phyloP scores from a whole-genome alignment of 2,113 vertebrate genomes.

The Sakesphorus luctuosus region DNA sequence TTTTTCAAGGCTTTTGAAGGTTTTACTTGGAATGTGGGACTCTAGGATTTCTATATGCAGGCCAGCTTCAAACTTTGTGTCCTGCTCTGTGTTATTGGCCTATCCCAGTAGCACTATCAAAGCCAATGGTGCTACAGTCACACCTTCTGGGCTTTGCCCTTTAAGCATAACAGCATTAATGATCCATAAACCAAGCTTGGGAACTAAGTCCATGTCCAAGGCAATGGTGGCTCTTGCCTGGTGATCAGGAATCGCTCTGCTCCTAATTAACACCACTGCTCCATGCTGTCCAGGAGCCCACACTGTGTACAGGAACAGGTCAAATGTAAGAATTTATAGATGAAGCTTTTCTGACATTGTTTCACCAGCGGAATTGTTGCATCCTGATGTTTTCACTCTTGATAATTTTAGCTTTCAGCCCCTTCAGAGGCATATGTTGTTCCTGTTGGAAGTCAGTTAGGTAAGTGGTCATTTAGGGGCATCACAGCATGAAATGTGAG shows the following conservation, averaged over 20 bases:
- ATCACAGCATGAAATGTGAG: rapidly evolving
- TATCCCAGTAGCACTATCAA: not conserved
- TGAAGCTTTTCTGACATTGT: not conserved
- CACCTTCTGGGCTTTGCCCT: not conserved
- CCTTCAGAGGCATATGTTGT: not conserved
- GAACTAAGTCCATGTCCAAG: not conserved
- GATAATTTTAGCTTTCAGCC: not conserved
- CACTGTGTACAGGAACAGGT: rapidly evolving
- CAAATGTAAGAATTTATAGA: not conserved
- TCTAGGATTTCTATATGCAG: not conserved
- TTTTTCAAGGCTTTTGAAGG: not conserved
- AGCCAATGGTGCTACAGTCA: not conserved
- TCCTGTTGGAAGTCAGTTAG: not conserved
- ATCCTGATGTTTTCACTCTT: not conserved
- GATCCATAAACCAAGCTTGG: not conserved
- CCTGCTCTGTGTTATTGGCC: not conserved
- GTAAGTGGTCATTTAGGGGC: not conserved
- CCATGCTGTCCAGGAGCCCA: not conserved
- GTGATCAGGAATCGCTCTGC: not conserved
- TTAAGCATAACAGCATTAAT: not conserved
- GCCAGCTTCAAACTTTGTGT: not conserved
- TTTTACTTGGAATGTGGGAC: not conserved
- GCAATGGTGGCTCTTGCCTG: not conserved
- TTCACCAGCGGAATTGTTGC: rapidly evolving
- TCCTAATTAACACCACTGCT: not conserved